These are phyloP conservation scores for Apis mellifera DNA, from an alignment of 1,140 invertebrate species.

Conservation along the genomic window Amel_HAv3.1 CM009931.2:6972501-6973000, in stretches of 20 bases:
- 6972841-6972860: too few species aligned
- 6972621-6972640: slow-evolving; percentile 28
- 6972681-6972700: slow-evolving; percentile 20
- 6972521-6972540: slow-evolving; percentile 70
- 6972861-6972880: too few species aligned
- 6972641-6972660: slow-evolving; percentile 20
- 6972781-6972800: too few species aligned
- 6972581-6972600: slow-evolving; percentile 37
- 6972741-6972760: neutral
- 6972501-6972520: slow-evolving; percentile 78
- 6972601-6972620: slow-evolving; percentile 34
- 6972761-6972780: neutral
- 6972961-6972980: too few species aligned
- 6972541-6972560: slow-evolving; percentile 77
- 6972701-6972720: neutral
- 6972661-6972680: slow-evolving; percentile 20
- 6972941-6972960: too few species aligned
- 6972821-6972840: too few species aligned
- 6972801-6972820: too few species aligned
- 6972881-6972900: too few species aligned
- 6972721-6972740: neutral
- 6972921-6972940: too few species aligned
- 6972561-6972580: slow-evolving; percentile 72
- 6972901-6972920: too few species aligned
- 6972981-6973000: too few species aligned